Conservation (phyloP, 2,113 vertebrate species). For the Cyprinus carpio region DNA sequence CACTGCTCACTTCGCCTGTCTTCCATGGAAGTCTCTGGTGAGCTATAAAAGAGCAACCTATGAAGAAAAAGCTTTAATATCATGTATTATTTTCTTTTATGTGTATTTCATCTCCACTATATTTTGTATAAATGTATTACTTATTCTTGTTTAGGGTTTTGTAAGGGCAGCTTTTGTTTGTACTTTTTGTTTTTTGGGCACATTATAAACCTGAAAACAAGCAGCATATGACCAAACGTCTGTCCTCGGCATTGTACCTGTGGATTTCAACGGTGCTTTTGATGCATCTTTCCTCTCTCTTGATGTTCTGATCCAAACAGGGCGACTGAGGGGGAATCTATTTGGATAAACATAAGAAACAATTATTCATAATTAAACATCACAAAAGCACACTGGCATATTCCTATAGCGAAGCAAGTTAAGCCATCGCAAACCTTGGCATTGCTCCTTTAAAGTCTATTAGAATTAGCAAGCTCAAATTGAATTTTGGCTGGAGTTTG, state of each 20-base stretch:
- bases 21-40: background rate
- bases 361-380: conserved; percentile 80
- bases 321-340: conserved; percentile 52
- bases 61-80: background rate
- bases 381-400: conserved; percentile 72
- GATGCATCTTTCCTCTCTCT: background rate
- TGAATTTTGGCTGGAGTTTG: conserved; percentile 65
- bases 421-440: conserved; percentile 74
- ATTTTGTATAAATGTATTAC: too few relatives aligned
- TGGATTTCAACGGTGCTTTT: too few relatives aligned
- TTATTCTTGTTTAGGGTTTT: background rate
- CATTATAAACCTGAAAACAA: background rate
- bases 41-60: background rate
- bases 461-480: conserved; percentile 66
- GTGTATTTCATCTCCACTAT: background rate
- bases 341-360: conserved; percentile 75
- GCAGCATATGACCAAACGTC: background rate
- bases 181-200: background rate
- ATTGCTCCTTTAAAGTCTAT: conserved; percentile 72
- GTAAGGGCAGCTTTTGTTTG: background rate
- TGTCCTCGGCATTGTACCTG: conserved; percentile 1
- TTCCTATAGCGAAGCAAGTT: conserved; percentile 70
- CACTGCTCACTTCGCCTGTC: too few relatives aligned
- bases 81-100: background rate
- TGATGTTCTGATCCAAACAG: background rate